Percentiles rank a stretch among this genome's conserved stretches.
Conservation (phyloP, 2,113 vertebrate species). For the Chionomys nivalis region DNA sequence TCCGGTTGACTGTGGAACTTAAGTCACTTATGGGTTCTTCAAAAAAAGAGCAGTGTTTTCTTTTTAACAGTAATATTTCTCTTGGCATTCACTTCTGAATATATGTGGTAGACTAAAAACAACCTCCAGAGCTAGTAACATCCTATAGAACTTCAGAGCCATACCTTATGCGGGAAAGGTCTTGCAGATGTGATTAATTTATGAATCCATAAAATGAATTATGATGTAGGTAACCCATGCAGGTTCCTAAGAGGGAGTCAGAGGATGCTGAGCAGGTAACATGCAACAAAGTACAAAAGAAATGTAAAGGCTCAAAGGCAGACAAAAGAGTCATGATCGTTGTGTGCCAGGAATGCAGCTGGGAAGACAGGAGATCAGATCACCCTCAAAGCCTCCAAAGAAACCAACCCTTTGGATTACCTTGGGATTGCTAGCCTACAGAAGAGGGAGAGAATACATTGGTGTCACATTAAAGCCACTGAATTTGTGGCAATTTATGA, state of each 20-base stretch:
- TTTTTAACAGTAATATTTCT: background rate
- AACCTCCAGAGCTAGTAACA: background rate
- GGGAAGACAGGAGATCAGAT: background rate
- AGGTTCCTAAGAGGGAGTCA: background rate
- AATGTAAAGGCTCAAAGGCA: background rate
- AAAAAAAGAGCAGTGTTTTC: background rate
- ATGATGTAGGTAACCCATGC: background rate
- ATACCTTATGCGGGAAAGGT: background rate
- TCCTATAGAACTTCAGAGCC: background rate
- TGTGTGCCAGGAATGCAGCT: background rate
- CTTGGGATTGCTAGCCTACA: background rate
- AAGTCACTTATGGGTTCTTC: background rate
- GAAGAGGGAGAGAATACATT: background rate
- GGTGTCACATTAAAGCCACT: background rate
- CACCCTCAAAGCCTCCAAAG: background rate
- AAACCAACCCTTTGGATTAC: background rate
- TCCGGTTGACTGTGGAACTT: background rate
- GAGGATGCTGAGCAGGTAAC: background rate
- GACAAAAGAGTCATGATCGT: background rate
- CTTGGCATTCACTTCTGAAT: background rate
- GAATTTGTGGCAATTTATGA: background rate
- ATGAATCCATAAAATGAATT: background rate
- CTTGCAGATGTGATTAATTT: background rate
- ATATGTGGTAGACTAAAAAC: background rate
- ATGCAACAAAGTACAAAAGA: background rate